A percentile compares a stretch with the other conserved stretches of the same genome.
Evolutionary conservation across 1,140 invertebrate species (phyloP).

Genomic region (Drosophila lowei): DNA sequence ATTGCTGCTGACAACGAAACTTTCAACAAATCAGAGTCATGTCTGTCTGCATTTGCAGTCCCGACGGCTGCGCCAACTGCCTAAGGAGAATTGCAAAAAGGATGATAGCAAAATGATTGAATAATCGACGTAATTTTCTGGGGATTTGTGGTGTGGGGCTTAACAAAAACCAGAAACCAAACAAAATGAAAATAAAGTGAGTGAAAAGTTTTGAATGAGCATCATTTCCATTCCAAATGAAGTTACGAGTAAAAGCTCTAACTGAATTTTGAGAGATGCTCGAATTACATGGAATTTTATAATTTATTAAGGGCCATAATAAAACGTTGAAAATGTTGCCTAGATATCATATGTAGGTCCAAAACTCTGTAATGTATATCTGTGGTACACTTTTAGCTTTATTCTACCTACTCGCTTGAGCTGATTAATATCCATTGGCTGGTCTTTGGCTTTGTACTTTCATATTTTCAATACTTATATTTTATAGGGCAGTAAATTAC

Average conservation of each 20-base stretch:
- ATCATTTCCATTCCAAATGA: conserved; percentile 4
- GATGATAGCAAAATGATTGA: conserved; percentile 53
- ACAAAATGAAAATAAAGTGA: conserved; percentile 1
- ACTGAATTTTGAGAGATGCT: conserved; percentile 6
- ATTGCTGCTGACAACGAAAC: conserved; percentile 78
- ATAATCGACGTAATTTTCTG: conserved; percentile 48
- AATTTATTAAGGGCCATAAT: no score
- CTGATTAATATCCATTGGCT: no score
- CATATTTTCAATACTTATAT: no score
- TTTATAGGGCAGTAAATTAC: no score
- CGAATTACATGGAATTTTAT: conserved; percentile 2
- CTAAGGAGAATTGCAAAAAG: conserved; percentile 41
- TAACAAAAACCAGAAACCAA: conserved; percentile 5
- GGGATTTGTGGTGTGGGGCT: conserved; percentile 27
- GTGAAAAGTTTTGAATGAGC: neutral
- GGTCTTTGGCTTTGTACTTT: no score
- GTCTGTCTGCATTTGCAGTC: conserved; percentile 1
- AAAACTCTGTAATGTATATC: no score
- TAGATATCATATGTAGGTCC: no score
- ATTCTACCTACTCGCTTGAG: no score
- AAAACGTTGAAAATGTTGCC: no score
- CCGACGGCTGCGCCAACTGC: neutral
- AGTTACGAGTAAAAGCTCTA: neutral
- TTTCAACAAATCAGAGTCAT: conserved; percentile 68
- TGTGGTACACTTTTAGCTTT: no score